Conservation (phyloP, 2,888 invertebrate species). For the Trichogramma evanescens region DNA sequence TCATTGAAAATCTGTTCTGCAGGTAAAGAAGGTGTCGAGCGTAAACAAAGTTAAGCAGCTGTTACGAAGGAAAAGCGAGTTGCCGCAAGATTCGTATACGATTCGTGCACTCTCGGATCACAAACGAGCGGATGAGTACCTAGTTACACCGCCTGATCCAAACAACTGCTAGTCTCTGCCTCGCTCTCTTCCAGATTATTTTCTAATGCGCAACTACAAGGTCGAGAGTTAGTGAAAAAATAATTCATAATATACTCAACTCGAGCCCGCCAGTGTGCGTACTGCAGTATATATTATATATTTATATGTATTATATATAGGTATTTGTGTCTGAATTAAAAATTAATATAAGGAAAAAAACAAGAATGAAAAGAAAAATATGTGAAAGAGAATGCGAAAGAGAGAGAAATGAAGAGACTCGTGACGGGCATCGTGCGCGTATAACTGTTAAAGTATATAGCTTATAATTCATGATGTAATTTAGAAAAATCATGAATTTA, state of each 20-base stretch:
- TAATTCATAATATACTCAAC: not conserved
- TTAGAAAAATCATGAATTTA: conserved; percentile 2
- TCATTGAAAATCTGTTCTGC: not conserved
- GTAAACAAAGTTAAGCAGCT: conserved; percentile 71
- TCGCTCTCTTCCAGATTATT: conserved; percentile 39
- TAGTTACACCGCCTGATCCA: conserved; percentile 77
- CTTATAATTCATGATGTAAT: conserved; percentile 15
- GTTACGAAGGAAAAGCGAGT: conserved; percentile 88
- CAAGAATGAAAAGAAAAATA: conserved; percentile 3
- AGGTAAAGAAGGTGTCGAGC: conserved; percentile 29
- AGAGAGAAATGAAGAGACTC: conserved; percentile 9
- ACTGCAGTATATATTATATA: too few relatives aligned
- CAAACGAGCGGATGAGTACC: conserved; percentile 85
- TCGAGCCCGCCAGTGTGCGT: not conserved
- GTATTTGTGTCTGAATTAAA: conserved; percentile 1
- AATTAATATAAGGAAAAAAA: not conserved
- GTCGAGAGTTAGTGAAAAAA: conserved; percentile 35
- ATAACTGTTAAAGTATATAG: too few relatives aligned
- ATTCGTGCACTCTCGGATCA: conserved; percentile 87
- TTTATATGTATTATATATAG: not conserved
- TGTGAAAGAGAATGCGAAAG: not conserved
- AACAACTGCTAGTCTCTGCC: conserved; percentile 73
- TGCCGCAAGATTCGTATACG: conserved; percentile 88
- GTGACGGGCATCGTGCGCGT: conserved; percentile 2
- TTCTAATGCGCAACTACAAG: conserved; percentile 40